Evolutionary conservation across 1,140 invertebrate species (phyloP).

Genomic region (Holotrichia oblita): DNA sequence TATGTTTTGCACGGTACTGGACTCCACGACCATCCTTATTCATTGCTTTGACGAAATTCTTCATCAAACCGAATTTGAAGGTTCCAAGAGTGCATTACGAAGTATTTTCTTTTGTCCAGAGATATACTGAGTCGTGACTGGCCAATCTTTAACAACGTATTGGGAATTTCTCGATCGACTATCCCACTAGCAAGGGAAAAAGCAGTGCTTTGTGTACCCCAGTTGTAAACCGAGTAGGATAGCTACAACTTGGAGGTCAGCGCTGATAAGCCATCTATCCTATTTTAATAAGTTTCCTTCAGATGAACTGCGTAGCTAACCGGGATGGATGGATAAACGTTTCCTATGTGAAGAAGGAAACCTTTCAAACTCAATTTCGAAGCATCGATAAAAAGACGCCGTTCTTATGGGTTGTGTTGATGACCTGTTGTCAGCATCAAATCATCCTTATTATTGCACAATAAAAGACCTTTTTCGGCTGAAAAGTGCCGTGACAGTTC

Average conservation of each 20-base stretch:
- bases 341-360: slow-evolving; percentile 56
- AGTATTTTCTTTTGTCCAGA: slow-evolving; percentile 42
- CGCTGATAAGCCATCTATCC: slow-evolving; percentile 49
- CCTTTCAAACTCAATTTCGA: slow-evolving; percentile 54
- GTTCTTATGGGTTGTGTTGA: slow-evolving; percentile 43
- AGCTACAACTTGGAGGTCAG: slow-evolving; percentile 55
- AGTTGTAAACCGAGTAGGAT: slow-evolving; percentile 57
- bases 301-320: slow-evolving; percentile 51
- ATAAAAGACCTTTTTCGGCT: too few relatives aligned
- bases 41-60: slow-evolving; percentile 41
- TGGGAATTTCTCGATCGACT: slow-evolving; percentile 49
- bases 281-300: slow-evolving; percentile 53
- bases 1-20: slow-evolving; percentile 52
- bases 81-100: background rate
- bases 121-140: slow-evolving; percentile 36
- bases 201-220: slow-evolving; percentile 58
- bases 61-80: slow-evolving; percentile 36
- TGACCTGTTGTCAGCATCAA: background rate
- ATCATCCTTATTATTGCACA: too few relatives aligned
- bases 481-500: too few relatives aligned
- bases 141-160: slow-evolving; percentile 39
- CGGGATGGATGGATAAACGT: slow-evolving; percentile 54
- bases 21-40: slow-evolving; percentile 2
- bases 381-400: slow-evolving; percentile 54
- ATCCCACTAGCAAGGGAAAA: slow-evolving; percentile 58